Conservation (phyloP, 2,113 vertebrate species). For the Orcinus orca region DNA sequence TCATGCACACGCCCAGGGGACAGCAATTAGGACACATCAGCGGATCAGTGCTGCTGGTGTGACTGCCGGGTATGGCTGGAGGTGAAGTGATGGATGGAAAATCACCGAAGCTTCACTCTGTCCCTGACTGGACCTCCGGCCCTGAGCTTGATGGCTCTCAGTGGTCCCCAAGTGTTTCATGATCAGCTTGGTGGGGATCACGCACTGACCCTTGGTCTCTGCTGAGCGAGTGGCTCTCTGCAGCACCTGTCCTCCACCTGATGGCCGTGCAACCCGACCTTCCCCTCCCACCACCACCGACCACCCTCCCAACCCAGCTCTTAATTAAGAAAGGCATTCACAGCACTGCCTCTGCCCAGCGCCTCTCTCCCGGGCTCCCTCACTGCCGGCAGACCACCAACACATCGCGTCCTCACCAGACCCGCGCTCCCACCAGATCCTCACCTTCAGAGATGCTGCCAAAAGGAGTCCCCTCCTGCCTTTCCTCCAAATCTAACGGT, state of each 20-base stretch:
- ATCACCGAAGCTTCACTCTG: fast-evolving
- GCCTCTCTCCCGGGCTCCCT: not conserved
- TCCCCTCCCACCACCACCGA: too few species aligned
- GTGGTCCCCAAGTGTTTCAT: not conserved
- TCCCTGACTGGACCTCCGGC: not conserved
- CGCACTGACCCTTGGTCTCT: too few species aligned
- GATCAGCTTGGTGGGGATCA: fast-evolving
- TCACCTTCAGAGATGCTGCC: not conserved
- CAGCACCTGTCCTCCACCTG: not conserved
- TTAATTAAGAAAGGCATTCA: not conserved
- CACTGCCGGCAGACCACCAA: not conserved
- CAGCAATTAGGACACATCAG: not conserved
- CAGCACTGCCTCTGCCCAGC: not conserved
- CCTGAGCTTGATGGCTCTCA: not conserved
- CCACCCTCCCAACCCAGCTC: not conserved
- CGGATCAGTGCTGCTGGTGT: too few species aligned
- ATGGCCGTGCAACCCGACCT: not conserved
- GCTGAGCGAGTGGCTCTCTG: not conserved
- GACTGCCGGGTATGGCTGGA: not conserved
- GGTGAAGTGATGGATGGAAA: not conserved
- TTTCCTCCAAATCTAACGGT: not conserved
- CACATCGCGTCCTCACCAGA: not conserved
- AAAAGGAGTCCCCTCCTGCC: not conserved
- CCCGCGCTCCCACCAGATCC: not conserved
- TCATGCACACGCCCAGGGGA: fast-evolving